phyloP scores from a whole-genome alignment of 2,113 vertebrate genomes.

The Macrotus californicus region DNA sequence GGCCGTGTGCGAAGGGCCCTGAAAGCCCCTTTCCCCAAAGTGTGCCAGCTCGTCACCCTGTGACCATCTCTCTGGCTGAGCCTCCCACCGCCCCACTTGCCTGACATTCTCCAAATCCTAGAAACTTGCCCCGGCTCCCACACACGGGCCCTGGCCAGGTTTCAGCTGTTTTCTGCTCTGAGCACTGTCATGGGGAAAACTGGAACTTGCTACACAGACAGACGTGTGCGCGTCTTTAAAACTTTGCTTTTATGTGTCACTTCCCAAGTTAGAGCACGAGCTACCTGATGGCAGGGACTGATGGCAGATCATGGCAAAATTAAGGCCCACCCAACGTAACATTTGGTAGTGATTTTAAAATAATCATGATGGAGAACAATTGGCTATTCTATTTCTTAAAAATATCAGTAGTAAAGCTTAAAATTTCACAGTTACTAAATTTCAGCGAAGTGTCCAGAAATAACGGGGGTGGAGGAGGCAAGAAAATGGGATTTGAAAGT shows the following conservation, averaged over 20 bases:
- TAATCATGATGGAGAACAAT: background rate
- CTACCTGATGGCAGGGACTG: background rate
- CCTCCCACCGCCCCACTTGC: rapidly evolving
- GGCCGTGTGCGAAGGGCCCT: background rate
- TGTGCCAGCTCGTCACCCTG: background rate
- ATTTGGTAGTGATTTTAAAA: background rate
- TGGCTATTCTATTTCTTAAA: background rate
- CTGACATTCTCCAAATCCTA: background rate
- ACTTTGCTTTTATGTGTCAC: too few relatives aligned
- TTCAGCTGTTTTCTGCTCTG: background rate
- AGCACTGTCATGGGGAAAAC: background rate
- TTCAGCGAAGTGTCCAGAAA: background rate
- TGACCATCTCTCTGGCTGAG: background rate
- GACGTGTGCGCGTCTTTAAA: too few relatives aligned
- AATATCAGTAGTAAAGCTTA: background rate
- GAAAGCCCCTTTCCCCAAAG: background rate
- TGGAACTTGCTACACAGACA: background rate
- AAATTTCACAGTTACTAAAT: background rate
- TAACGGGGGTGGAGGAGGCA: background rate
- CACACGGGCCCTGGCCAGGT: rapidly evolving
- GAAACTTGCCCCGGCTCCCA: too few relatives aligned
- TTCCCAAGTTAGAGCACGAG: background rate
- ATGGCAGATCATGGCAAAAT: background rate
- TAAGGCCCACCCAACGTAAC: background rate
- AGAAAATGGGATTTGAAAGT: background rate